Evolutionary conservation across 2,888 invertebrate species (phyloP).

Genomic region (Pecten maximus): DNA sequence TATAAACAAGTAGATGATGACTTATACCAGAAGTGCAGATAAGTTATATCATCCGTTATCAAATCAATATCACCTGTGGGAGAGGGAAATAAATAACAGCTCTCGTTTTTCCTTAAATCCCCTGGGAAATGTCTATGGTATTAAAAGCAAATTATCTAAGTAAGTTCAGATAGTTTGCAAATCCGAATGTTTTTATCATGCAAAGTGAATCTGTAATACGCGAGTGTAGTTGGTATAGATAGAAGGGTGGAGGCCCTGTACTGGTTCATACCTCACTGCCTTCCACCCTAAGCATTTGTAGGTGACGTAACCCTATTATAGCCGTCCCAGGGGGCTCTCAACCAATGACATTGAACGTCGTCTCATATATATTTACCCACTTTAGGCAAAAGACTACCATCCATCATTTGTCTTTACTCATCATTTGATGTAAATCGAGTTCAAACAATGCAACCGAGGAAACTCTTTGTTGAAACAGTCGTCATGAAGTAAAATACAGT

Average conservation of each 20-base stretch:
- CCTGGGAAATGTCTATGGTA: neutral
- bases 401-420: neutral
- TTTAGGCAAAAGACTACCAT: neutral
- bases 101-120: neutral
- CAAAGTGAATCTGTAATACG: neutral
- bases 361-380: neutral
- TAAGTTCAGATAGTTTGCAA: conserved; percentile 4
- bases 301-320: neutral
- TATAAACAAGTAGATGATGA: neutral
- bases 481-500: neutral
- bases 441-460: neutral
- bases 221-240: neutral
- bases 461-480: neutral
- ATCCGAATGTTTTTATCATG: neutral
- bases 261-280: neutral
- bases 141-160: neutral
- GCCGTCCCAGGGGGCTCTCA: neutral
- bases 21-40: neutral
- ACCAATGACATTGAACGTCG: neutral
- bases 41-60: neutral
- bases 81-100: neutral
- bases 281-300: neutral
- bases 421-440: neutral
- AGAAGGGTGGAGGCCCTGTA: neutral
- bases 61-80: conserved; percentile 2